A percentile compares a stretch with the other conserved stretches of the same genome.
Conservation (phyloP, 2,888 invertebrate genomes). For the Leucophenga maculata region DNA sequence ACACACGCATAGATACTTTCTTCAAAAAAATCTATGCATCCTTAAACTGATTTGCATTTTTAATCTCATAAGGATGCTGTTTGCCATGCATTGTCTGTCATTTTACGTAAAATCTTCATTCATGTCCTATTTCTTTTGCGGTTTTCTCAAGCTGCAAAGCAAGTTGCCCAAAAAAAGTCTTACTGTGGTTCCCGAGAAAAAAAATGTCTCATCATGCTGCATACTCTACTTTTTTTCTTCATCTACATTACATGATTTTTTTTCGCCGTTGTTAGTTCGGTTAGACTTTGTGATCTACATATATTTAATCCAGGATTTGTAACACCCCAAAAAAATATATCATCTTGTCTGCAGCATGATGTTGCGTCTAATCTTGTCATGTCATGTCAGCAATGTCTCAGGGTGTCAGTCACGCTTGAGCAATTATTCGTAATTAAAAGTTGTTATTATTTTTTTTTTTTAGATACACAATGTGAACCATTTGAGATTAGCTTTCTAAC, state of each 20-base stretch:
- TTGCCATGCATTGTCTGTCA: constrained; percentile 47
- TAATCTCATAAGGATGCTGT: constrained; percentile 68
- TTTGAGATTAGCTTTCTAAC: constrained; percentile 22
- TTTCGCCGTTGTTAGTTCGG: constrained; percentile 4
- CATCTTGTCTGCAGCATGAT: not conserved
- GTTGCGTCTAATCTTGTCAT: constrained; percentile 36
- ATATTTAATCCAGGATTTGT: constrained; percentile 60
- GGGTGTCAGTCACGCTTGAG: constrained; percentile 52
- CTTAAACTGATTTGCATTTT: constrained; percentile 67
- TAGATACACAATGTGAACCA: not conserved
- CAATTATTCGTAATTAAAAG: constrained; percentile 61
- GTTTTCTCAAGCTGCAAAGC: constrained; percentile 54
- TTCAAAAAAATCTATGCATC: constrained; percentile 38
- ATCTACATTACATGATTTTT: constrained; percentile 16
- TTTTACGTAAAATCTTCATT: constrained; percentile 33
- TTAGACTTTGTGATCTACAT: constrained; percentile 52
- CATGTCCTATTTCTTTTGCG: constrained; percentile 37
- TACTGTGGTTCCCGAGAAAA: constrained; percentile 27
- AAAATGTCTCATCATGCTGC: constrained; percentile 9
- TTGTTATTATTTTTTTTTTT: constrained; percentile 38
- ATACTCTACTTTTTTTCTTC: constrained; percentile 1
- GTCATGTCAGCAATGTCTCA: constrained; percentile 28
- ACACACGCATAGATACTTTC: constrained; percentile 26
- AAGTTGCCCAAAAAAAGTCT: constrained; percentile 25
- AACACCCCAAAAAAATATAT: constrained; percentile 46